Evolutionary conservation across 2,797 vertebrate genomes (phyloP), one percentile per base, ranked within the genome.

Genomic region (Alcedo atthis): DNA sequence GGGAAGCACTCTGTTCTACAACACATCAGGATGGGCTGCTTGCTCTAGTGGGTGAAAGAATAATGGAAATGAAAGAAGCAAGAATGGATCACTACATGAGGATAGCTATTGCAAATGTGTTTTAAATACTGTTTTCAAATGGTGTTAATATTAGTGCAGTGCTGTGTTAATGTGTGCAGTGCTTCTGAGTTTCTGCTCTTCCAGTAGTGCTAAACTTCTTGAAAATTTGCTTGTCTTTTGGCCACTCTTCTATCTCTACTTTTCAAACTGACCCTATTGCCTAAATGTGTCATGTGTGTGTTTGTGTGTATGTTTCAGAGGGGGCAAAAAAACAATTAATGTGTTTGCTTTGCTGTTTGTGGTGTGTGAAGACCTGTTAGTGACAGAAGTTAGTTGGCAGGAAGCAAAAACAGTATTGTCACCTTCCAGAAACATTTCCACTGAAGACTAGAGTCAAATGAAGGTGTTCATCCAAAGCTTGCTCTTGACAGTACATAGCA

Each of bases 211-310:
- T 80, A 24, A 33, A 18, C 6, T 10, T 71, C 7, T 73, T 21
- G 3, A 18, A 9, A 75, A 43, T 33, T 75, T 81, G 10, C 28
- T 81, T 71, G 32, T 8, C 37, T 85, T 85, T 17, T 42, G 20
- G 67, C 18, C 4, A 2, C 10, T 58, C 9, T 33, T 42, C 6
- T 43, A 0, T 58, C 22, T 61, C 12, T 3, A 1, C 5, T 61
- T 76, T 73, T 46, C 32, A 35, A 15, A 17, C 25, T 58, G 48
- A 55, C 4, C 3, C 11, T 3, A 4, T 75, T 81, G 42, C 10
- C 5, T 45, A 48, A 30, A 25, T 37, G 10, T 76, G 18, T 10
- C 15, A 62, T 22, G 7, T 61, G 14, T 43, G 49, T 12, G 64
- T 74, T 37, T 48, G 12, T 16, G 7, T n/a, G 13, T 28, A 3